Conservation (phyloP, 2,113 vertebrate genomes). For the Toxotes chatareus region DNA sequence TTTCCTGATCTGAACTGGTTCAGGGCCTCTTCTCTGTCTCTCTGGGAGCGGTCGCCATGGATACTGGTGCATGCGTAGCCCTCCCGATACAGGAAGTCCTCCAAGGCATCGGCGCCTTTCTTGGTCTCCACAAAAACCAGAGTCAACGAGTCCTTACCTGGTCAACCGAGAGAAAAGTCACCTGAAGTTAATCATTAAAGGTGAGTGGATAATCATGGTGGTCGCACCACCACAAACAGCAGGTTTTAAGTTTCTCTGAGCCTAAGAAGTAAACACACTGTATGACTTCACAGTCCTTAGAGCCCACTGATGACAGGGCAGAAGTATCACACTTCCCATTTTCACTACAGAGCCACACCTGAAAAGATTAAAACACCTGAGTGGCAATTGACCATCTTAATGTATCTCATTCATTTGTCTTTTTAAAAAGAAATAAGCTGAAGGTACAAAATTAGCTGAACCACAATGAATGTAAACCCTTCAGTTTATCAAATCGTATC, state of each 20-base stretch:
- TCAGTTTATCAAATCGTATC: background rate
- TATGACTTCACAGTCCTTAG: too few species aligned
- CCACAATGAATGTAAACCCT: background rate
- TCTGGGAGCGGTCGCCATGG: conserved; percentile 96
- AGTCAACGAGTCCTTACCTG: conserved; percentile 96
- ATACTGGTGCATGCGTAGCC: conserved; percentile 98
- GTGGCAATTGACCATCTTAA: too few species aligned
- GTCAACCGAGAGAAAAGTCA: conserved; percentile 1
- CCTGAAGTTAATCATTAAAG: background rate
- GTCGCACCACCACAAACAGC: background rate
- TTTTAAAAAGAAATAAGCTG: too few species aligned
- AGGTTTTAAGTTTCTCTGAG: background rate
- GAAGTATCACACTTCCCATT: background rate
- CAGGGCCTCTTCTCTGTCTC: conserved; percentile 96
- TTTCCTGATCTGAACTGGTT: conserved; percentile 97
- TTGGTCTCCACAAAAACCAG: conserved; percentile 99
- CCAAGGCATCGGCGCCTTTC: conserved; percentile 95
- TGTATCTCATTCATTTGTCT: too few species aligned
- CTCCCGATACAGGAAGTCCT: conserved; percentile 96
- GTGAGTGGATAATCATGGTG: background rate
- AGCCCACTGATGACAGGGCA: too few species aligned
- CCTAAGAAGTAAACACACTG: too few species aligned
- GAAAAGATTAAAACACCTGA: background rate
- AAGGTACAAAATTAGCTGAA: background rate
- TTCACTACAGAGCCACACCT: background rate